Evolutionary conservation across 2,888 invertebrate genomes (phyloP), one percentile per base, ranked within the genome.

Genomic region (Hylaea fasciaria): DNA sequence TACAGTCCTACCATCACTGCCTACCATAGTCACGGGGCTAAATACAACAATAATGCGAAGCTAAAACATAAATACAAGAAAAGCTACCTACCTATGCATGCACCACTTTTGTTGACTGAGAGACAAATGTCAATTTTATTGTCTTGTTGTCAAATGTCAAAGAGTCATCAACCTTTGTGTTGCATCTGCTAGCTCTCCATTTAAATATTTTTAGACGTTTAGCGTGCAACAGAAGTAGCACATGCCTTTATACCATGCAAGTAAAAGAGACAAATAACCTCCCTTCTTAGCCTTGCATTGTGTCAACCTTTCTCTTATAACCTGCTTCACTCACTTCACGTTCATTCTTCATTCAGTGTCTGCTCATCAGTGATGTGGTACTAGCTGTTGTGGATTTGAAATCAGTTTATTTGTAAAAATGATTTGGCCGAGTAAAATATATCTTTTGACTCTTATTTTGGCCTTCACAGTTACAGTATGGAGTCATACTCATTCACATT

Each of bases 401-500:
- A 46, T 28, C 11, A 29, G 37, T 53, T n/a, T 48, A 32, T 44
- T 29, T 58, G 22, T 29, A 14, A 72, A 47, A 69, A 81, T 83
- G 83, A 72, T 74, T 69, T 66, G 64, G 49, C 55, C 65, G 17
- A 72, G 60, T 67, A 78, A 68, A 79, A 66, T 64, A 58, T 55
- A 78, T 47, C 65, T 79, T 55, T 14, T 75, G 35, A 71, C 66
- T 44, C 44, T 80, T 58, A 57, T 78, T 66, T 45, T 86, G 70
- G 68, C 73, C 35, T 75, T 72, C 70, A 58, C 68, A 48, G 49
- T 78, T 58, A 72, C 71, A 50, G 82, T 73, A 51, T 64, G 83
- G 57, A 92, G 91, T 69, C 91, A 87, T 66, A 79, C 83, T 39
- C 91, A 93, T 80, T 86, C 89, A 17, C 87, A 93, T 66, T 86